Evolutionary conservation across 1,140 invertebrate species (phyloP), one percentile per base, ranked within the genome.

Genomic region (Heliothis subflexa): DNA sequence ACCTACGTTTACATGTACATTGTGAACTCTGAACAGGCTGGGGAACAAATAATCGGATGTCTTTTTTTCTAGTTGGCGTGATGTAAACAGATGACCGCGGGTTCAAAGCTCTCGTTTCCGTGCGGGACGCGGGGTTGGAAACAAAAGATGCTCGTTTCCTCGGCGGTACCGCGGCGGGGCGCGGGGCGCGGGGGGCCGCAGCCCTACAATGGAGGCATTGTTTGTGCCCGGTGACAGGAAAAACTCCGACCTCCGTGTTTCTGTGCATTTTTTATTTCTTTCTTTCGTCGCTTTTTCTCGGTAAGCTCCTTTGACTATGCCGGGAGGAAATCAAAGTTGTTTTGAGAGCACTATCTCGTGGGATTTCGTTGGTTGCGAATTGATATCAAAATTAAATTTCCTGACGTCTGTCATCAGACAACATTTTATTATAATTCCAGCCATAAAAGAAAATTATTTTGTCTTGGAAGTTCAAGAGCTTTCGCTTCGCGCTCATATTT

Each of bases 141-240:
- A 94, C 93, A 94, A 94, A 94, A 94, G 93, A 93, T 90, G 91
- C 89, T 94, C 93, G 93, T 94, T 94, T 93, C 93, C 93, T 89
- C 85, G 75, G 79, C 83, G 80, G 86, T 83, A 87, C 86, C 83
- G 81, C 79, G 82, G 74, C 84, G 77, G 81, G 68, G 79, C 62
- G 64, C 77, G 83, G 62, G 55, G 70, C 40, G 79, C 62, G 79
- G 73, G 57, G 73, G 78, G 78, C 14, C 78, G 82, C 52, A 76
- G 78, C 78, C 78, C 85, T 83, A 94, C 93, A 94, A 93, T 94
- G 83, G 89, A 89, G 84, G 88, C 88, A 94, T 94, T 94, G 93
- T 94, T 93, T 93, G 91, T 93, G 88, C 89, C 89, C 93, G 93
- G 91, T 93, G 93, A 93, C 93, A 93, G 93, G 92, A 94, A 94